phyloP scores from a whole-genome alignment of 2,888 invertebrate genomes.

The Thymelicus acteon region DNA sequence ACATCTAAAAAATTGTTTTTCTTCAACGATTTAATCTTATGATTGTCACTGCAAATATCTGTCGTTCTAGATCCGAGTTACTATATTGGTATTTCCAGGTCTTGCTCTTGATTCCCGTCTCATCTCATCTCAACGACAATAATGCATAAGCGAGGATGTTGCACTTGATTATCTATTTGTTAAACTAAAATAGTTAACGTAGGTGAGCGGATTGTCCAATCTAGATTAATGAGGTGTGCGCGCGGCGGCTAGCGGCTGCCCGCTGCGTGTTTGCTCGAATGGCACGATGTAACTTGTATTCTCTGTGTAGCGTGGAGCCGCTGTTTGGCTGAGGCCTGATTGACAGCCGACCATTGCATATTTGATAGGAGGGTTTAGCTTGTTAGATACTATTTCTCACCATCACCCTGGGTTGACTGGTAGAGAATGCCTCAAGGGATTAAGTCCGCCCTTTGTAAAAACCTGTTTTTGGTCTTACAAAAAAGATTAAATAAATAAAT shows the following conservation, averaged over 20 bases:
- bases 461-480: no score
- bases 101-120: not conserved
- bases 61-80: slow-evolving; percentile 1
- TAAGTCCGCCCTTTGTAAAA: no score
- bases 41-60: no score
- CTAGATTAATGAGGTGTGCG: slow-evolving; percentile 35
- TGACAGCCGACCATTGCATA: slow-evolving; percentile 22
- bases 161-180: slow-evolving; percentile 30
- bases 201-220: slow-evolving; percentile 38
- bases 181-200: slow-evolving; percentile 36
- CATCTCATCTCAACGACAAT: slow-evolving; percentile 11
- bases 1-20: no score
- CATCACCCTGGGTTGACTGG: no score
- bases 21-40: no score
- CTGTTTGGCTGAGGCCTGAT: slow-evolving; percentile 13
- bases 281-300: slow-evolving; percentile 15
- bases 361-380: slow-evolving; percentile 5
- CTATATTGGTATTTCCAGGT: not conserved
- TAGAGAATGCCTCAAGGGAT: no score
- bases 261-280: slow-evolving; percentile 26
- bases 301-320: not conserved
- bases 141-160: slow-evolving; percentile 29
- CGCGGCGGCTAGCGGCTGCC: no score
- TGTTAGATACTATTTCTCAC: no score
- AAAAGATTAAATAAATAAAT: no score